These are phyloP conservation scores for Heterodera schachtii DNA, from an alignment of 1,140 invertebrate species.

Conservation along the genomic window DNA sequence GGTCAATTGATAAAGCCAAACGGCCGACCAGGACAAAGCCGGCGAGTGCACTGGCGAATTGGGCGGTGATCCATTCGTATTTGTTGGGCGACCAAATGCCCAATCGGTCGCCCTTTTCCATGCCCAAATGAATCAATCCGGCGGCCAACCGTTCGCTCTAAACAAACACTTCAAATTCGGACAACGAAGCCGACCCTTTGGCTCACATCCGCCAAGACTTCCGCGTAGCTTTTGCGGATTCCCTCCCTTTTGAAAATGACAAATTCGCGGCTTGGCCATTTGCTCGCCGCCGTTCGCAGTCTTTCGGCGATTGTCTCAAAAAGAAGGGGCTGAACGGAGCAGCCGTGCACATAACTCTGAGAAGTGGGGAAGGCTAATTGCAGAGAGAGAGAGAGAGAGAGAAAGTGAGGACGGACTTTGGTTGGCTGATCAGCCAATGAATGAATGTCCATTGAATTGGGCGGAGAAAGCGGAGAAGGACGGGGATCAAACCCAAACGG, in stretches of 20 bases:
- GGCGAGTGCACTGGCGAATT: constrained; percentile 78
- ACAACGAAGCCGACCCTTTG: not conserved
- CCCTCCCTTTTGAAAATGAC: constrained; percentile 60
- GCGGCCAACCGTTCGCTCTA: constrained; percentile 79
- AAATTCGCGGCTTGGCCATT: constrained; percentile 60
- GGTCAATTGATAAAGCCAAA: no score
- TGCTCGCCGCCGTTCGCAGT: constrained; percentile 49
- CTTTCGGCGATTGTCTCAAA: constrained; percentile 61
- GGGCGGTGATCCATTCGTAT: constrained; percentile 77
- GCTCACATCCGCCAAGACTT: constrained; percentile 56
- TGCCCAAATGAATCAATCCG: constrained; percentile 77
- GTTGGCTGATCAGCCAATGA: constrained; percentile 20
- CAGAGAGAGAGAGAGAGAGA: not conserved
- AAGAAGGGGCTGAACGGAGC: constrained; percentile 52
- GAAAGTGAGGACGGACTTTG: not conserved
- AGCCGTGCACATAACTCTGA: constrained; percentile 59
- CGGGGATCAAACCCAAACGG: not conserved
- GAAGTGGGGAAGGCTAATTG: not conserved
- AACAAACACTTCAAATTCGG: constrained; percentile 16
- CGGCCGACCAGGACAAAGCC: constrained; percentile 77
- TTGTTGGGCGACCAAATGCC: constrained; percentile 87
- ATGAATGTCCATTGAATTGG: constrained; percentile 32
- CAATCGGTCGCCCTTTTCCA: constrained; percentile 79
- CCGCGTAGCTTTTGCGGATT: constrained; percentile 58
- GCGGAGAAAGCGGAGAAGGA: not conserved